Evolutionary conservation across 2,888 invertebrate genomes (phyloP).

Genomic region (Aleiodes testaceus): DNA sequence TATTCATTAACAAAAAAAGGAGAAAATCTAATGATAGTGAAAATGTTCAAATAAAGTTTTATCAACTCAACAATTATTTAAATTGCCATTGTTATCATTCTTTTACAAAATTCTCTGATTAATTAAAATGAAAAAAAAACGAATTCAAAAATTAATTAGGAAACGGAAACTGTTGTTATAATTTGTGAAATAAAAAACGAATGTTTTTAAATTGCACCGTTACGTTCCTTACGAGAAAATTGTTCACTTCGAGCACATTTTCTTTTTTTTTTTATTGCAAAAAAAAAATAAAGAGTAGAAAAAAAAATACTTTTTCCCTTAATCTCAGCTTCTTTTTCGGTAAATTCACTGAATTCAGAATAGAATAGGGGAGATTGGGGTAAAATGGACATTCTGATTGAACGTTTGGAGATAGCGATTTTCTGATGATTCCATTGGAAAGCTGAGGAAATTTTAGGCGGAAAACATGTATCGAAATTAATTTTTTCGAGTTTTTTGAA

Average conservation of each 20-base stretch:
- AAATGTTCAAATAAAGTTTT: neutral
- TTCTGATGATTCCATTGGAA: no score
- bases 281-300: neutral
- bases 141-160: neutral
- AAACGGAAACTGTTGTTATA: neutral
- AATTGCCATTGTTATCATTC: neutral
- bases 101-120: neutral
- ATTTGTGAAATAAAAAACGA: constrained; percentile 20
- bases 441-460: no score
- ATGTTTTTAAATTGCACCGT: constrained; percentile 17
- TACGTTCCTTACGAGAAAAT: neutral
- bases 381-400: no score
- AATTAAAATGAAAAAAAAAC: constrained; percentile 1
- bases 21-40: neutral
- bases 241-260: neutral
- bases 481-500: no score
- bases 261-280: neutral
- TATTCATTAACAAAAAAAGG: no score
- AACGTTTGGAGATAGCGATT: no score
- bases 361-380: no score
- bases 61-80: constrained; percentile 14
- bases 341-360: constrained; percentile 19
- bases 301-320: neutral
- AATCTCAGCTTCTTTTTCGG: neutral
- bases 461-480: no score